Evolutionary conservation across 2,113 vertebrate genomes (phyloP).

Genomic region (Nothocercus julius): DNA sequence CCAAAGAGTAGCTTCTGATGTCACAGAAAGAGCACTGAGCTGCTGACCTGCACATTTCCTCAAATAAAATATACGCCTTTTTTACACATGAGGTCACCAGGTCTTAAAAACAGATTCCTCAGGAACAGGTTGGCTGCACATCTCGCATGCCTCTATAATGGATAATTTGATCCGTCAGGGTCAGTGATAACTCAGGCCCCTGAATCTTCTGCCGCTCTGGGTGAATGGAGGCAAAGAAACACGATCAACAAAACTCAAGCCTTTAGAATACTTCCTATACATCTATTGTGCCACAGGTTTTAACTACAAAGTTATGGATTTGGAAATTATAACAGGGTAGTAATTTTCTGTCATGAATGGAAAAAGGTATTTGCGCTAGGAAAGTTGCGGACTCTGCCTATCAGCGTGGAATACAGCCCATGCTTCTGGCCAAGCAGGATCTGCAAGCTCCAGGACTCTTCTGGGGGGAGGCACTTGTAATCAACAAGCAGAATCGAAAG

Average conservation of each 20-base stretch:
- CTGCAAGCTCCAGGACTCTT: background rate
- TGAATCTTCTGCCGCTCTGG: background rate
- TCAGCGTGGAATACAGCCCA: background rate
- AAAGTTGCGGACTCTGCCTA: background rate
- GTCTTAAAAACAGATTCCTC: slow-evolving; percentile 61
- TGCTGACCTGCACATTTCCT: slow-evolving; percentile 53
- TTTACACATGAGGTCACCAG: slow-evolving; percentile 59
- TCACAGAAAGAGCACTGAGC: background rate
- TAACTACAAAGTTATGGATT: background rate
- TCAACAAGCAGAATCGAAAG: background rate
- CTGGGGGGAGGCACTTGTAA: background rate
- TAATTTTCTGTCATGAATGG: background rate
- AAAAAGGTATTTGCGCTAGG: background rate
- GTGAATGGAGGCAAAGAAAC: background rate
- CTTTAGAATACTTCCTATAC: background rate
- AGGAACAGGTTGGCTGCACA: slow-evolving; percentile 29
- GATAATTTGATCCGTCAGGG: slow-evolving; percentile 26
- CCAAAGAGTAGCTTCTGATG: background rate
- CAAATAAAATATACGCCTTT: slow-evolving; percentile 58
- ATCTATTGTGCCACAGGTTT: background rate
- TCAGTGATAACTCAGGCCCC: slow-evolving; percentile 1
- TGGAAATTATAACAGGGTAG: background rate
- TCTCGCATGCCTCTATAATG: slow-evolving; percentile 44
- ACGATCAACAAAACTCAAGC: background rate
- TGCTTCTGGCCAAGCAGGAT: accelerated